phyloP scores from a whole-genome alignment of 1,140 invertebrate genomes.

The Oncopeltus fasciatus region DNA sequence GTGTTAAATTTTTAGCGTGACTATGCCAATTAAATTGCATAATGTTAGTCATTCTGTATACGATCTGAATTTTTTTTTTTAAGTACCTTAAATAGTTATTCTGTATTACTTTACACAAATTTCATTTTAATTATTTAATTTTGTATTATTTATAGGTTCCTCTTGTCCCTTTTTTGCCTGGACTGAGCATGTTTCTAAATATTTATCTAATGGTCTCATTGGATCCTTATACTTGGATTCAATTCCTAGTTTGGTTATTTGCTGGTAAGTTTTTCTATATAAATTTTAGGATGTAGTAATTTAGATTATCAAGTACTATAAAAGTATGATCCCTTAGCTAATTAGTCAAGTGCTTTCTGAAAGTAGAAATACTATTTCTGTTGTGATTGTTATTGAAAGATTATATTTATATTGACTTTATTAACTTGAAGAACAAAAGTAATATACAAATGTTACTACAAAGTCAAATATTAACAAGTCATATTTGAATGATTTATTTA shows the following conservation, averaged over 20 bases:
- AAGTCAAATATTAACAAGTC: neutral
- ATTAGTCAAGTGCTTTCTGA: neutral
- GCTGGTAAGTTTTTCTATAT: constrained; percentile 25
- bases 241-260: constrained; percentile 46
- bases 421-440: neutral
- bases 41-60: neutral
- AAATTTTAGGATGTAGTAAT: neutral
- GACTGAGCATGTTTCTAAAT: constrained; percentile 48
- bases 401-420: neutral
- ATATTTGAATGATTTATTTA: neutral
- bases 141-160: constrained; percentile 35
- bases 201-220: constrained; percentile 52
- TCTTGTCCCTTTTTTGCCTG: constrained; percentile 49
- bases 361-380: neutral
- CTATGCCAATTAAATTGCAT: too few relatives aligned
- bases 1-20: too few relatives aligned
- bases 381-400: neutral
- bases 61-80: neutral
- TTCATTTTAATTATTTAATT: neutral
- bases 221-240: constrained; percentile 46
- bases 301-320: neutral
- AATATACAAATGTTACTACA: neutral
- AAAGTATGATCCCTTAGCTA: neutral
- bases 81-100: neutral
- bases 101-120: neutral